Evolutionary conservation across 2,888 invertebrate genomes (phyloP), one percentile per base, ranked within the genome.

Genomic region (Aelia acuminata): DNA sequence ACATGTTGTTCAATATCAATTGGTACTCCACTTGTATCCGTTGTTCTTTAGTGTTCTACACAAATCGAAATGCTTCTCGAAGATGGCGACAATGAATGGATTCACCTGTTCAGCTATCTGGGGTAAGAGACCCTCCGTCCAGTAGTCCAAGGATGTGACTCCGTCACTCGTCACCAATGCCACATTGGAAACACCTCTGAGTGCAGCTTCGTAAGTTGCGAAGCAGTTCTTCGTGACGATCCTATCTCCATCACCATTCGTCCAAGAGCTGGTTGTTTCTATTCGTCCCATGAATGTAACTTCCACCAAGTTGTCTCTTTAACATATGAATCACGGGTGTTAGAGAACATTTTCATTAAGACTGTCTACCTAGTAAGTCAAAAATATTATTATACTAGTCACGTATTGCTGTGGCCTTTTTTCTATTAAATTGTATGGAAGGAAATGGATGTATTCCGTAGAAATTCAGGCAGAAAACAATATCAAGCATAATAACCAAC

Each of bases 61-160:
- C 5, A 80, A 47, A 47, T 80, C 80, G n/a, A 80, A 80, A 47
- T 80, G 80, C 22, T 80, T 11, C n/a, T 80, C 43, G n/a, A 80
- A 80, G 5, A 47, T 8, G 3, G 80, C 80, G 3, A 2, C 15
- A n/a, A 80, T 11, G 3, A 43, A 80, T n/a, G 80, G 80, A 15
- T 43, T n/a, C 11, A 80, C 2, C 20, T 18, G 22, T n/a, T 47
- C 43, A 4, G 80, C 22, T 22, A 80, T 80, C 80, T 80, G 43
- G 1, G 18, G n/a, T 8, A 43, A 8, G 11, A 80, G 22, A 0
- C 80, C 80, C 10, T 8, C 3, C 13, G 35, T 7, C 80, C 80
- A 80, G 8, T 5, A 1, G 13, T 80, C 43, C 43, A 80, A 10
- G 0, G 80, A 47, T 11, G 43, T 80, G 3, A 43, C 43, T 0